A percentile compares a stretch with the other conserved stretches of the same genome.
These are phyloP conservation scores for Esox masquinongy DNA, from an alignment of 2,797 vertebrate genomes.

Conservation along the genomic window DNA sequence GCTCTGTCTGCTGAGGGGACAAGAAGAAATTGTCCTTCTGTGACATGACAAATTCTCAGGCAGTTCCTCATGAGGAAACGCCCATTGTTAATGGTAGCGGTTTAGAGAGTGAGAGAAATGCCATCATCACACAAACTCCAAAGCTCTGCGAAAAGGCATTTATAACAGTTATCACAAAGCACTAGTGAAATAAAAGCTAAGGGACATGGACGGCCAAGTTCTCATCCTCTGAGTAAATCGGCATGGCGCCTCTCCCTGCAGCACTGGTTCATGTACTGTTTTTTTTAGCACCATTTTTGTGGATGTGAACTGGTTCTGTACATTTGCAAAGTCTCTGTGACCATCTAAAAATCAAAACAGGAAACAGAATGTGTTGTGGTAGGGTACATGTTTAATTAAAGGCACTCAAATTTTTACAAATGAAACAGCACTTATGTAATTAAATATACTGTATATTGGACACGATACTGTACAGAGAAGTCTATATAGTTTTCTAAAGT, in stretches of 20 bases:
- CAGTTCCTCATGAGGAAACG: not conserved
- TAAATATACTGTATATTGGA: conserved; percentile 48
- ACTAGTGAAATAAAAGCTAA: conserved; percentile 49
- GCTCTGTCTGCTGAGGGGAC: conserved; percentile 12
- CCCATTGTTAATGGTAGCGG: not conserved
- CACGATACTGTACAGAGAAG: conserved; percentile 59
- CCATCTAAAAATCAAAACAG: not conserved
- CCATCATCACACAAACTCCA: conserved; percentile 30
- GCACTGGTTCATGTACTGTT: not conserved
- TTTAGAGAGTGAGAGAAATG: conserved; percentile 4
- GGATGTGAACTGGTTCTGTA: not conserved
- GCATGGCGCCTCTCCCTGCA: not conserved
- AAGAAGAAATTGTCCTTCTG: conserved; percentile 7
- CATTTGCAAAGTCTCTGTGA: not conserved
- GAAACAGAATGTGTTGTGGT: not conserved
- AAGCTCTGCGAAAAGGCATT: conserved; percentile 33
- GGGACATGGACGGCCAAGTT: not conserved
- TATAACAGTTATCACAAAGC: conserved; percentile 41
- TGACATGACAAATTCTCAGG: conserved; percentile 35
- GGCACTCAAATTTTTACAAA: conserved; percentile 76
- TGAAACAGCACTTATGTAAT: conserved; percentile 63
- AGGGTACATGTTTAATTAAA: conserved; percentile 77
- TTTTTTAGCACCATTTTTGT: not conserved
- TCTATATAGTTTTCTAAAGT: conserved; percentile 61
- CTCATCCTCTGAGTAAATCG: not conserved